These are phyloP conservation scores for Aix galericulata DNA, from an alignment of 2,113 vertebrate species.

Conservation along the genomic window DNA sequence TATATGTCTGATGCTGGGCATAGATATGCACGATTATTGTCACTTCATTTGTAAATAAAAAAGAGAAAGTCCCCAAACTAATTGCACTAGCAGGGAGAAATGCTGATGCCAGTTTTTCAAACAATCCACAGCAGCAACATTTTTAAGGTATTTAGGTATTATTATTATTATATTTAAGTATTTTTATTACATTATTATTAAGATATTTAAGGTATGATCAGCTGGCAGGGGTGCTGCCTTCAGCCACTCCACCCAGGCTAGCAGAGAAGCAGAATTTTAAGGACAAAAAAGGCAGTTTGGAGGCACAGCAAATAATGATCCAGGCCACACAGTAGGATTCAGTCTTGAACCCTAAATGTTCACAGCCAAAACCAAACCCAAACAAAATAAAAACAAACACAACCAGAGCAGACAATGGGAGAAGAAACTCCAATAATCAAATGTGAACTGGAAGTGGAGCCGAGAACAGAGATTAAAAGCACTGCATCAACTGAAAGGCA, in stretches of 20 bases:
- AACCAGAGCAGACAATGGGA: neutral
- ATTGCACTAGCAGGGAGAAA: neutral
- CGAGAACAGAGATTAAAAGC: neutral
- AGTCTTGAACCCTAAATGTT: neutral
- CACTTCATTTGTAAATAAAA: neutral
- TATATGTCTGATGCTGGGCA: neutral
- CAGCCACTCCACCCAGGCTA: neutral
- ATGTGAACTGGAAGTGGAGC: neutral
- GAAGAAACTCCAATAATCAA: neutral
- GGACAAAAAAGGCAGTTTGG: neutral
- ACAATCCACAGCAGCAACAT: neutral
- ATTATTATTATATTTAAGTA: too few species aligned
- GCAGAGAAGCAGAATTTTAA: neutral
- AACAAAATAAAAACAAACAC: neutral
- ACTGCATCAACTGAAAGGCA: neutral
- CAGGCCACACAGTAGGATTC: neutral
- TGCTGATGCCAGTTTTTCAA: neutral
- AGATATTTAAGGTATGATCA: neutral
- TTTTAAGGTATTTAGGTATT: neutral
- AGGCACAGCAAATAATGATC: neutral
- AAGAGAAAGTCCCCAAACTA: neutral
- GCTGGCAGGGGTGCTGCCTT: neutral
- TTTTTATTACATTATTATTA: too few species aligned
- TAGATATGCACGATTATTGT: neutral
- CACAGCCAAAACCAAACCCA: neutral